Percentiles rank a stretch among this genome's conserved stretches.
phyloP scores from a whole-genome alignment of 1,140 invertebrate genomes.

The Periplaneta americana region DNA sequence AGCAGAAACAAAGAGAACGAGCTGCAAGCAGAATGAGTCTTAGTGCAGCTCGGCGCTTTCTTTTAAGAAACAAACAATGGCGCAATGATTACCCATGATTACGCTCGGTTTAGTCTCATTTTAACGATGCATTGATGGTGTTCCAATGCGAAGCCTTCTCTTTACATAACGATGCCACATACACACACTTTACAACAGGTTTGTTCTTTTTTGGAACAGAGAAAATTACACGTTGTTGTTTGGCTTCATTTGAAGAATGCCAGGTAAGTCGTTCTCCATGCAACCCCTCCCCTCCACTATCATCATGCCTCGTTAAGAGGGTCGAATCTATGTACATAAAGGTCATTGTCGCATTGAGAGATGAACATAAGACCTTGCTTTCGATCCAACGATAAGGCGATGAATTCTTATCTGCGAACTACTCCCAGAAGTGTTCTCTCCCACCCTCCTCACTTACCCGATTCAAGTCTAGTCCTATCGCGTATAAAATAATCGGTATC shows the following conservation, averaged over 20 bases:
- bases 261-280: not conserved
- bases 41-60: not conserved
- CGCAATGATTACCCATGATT: not conserved
- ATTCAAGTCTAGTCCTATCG: no score
- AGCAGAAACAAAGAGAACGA: not conserved
- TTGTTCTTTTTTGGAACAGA: not conserved
- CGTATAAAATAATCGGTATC: no score
- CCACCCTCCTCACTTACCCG: no score
- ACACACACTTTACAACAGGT: not conserved
- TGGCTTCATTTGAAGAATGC: not conserved
- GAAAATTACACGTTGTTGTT: not conserved
- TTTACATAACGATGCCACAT: not conserved
- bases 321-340: not conserved
- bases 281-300: not conserved
- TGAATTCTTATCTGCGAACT: no score
- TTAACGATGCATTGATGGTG: not conserved
- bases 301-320: not conserved
- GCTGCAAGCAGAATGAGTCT: not conserved
- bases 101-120: not conserved
- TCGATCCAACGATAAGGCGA: not conserved
- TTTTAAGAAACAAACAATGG: not conserved
- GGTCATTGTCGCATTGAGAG: no score
- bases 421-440: no score
- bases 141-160: not conserved
- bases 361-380: not conserved